Evolutionary conservation across 2,113 vertebrate species (phyloP), one percentile per base, ranked within the genome.

Genomic region (Perca flavescens): DNA sequence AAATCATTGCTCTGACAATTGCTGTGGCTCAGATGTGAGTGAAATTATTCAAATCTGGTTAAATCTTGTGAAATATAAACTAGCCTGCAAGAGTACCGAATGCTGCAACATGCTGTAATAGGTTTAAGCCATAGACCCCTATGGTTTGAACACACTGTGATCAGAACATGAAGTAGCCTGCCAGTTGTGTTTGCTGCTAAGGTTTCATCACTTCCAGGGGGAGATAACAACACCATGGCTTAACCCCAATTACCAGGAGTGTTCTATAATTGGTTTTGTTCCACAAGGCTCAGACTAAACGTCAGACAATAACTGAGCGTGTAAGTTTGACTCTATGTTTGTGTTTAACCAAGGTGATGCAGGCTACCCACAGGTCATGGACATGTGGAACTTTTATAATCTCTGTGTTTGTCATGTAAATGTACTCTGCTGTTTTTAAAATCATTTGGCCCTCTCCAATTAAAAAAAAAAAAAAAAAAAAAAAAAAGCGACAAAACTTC

Each of bases 81-180:
- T 63, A 31, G 69, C 47, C 53, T 63, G 74, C 66, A 72, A 80
- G 52, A 79, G 5, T 5, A 28, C 31, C 34, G 46, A 83, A 78
- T 81, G 81, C 61, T 87, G 87, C 79, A 93, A 91, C 65, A 68
- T 16, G 58, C 22, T 81, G 86, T 53, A 82, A 83, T 60, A 77
- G 50, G 72, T 69, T 61, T 43, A 43, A 43, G 11, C 40, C 40
- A 11, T 43, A 43, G 9, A 43, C 40, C 11, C 10, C 10, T 10
- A 11, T 43, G 40, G 40, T 43, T 43, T 67, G 14, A 86, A 62
- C 56, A 66, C 5, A 31, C 21, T 19, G 62, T 75, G 65, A 87
- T 85, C 34, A 61, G 74, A 77, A 68, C 19, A 46, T n/a, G 61
- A 71, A 84, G 52, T 54, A 21, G 62, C 3, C 61, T 72, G 22